phyloP scores from a whole-genome alignment of 1,140 invertebrate species.

The Drosophila mayri region DNA sequence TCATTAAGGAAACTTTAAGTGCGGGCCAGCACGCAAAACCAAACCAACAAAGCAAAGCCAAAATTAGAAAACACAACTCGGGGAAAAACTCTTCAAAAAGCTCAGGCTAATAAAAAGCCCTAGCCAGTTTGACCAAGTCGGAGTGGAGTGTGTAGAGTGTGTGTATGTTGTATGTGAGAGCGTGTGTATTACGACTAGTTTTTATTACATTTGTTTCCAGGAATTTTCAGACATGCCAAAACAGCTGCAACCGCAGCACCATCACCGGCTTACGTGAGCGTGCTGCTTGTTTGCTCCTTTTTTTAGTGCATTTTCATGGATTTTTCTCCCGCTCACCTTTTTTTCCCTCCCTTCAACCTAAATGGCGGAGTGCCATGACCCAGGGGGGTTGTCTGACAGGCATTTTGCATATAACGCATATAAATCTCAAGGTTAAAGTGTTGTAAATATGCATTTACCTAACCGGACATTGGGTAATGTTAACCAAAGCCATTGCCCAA shows the following conservation, averaged over 20 bases:
- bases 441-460: slow-evolving; percentile 72
- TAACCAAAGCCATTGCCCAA: slow-evolving; percentile 43
- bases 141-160: background rate
- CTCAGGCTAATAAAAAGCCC: slow-evolving; percentile 74
- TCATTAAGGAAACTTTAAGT: slow-evolving; percentile 73
- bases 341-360: background rate
- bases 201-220: slow-evolving; percentile 83
- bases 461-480: slow-evolving; percentile 42
- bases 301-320: slow-evolving; percentile 68
- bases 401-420: slow-evolving; percentile 65
- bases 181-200: slow-evolving; percentile 74
- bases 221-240: slow-evolving; percentile 82
- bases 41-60: slow-evolving; percentile 54
- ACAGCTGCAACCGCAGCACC: slow-evolving; percentile 76
- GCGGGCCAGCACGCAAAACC: slow-evolving; percentile 70
- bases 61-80: slow-evolving; percentile 57
- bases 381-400: slow-evolving; percentile 20
- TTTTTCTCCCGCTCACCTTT: slow-evolving; percentile 22
- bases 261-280: slow-evolving; percentile 61
- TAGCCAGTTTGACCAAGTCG: slow-evolving; percentile 38
- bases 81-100: slow-evolving; percentile 63
- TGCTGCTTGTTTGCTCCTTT: slow-evolving; percentile 55
- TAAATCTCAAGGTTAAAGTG: slow-evolving; percentile 76
- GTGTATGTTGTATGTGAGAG: slow-evolving; percentile 13
- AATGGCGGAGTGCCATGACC: slow-evolving; percentile 26